Evolutionary conservation across 53 echinoderm and acorn worm species (phyloP).

Genomic region (Zoroaster sp.): DNA sequence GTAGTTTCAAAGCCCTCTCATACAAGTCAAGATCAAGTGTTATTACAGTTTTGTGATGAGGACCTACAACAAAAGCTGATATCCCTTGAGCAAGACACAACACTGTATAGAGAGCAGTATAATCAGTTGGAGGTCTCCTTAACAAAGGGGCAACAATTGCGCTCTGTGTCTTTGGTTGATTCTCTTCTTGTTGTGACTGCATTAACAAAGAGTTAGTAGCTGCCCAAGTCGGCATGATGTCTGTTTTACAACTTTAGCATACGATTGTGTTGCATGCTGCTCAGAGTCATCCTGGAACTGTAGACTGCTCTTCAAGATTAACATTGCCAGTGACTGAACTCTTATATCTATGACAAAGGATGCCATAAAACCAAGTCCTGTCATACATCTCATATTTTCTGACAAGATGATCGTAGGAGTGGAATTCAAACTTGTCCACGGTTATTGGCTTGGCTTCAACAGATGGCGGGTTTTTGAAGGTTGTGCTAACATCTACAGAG

Average conservation of each 20-base stretch:
- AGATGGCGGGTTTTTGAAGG: not conserved
- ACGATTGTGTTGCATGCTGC: not conserved
- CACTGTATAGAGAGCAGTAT: conserved; percentile 59
- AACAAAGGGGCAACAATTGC: conserved; percentile 50
- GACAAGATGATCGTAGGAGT: no score
- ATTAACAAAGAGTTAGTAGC: conserved; percentile 51
- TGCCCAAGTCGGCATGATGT: conserved; percentile 57
- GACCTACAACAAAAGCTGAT: conserved; percentile 51
- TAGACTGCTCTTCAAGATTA: not conserved
- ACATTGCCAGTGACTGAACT: not conserved
- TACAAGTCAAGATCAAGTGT: conserved; percentile 57
- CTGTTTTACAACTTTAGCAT: conserved; percentile 7
- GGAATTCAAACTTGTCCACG: no score
- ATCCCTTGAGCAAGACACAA: conserved; percentile 53
- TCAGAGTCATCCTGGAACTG: conserved; percentile 8
- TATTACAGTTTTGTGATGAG: conserved; percentile 36
- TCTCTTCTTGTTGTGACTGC: conserved; percentile 23
- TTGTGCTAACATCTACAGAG: conserved; percentile 1
- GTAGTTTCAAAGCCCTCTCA: conserved; percentile 58
- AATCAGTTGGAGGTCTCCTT: conserved; percentile 53
- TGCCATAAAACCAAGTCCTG: conserved; percentile 30
- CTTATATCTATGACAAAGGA: conserved; percentile 1
- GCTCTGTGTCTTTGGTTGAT: conserved; percentile 24
- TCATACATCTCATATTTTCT: conserved; percentile 16
- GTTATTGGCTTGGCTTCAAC: no score